Percentiles rank a stretch among this genome's conserved stretches.
These are phyloP conservation scores for Strigops habroptila DNA, from an alignment of 2,113 vertebrate genomes.

Conservation along the genomic window DNA sequence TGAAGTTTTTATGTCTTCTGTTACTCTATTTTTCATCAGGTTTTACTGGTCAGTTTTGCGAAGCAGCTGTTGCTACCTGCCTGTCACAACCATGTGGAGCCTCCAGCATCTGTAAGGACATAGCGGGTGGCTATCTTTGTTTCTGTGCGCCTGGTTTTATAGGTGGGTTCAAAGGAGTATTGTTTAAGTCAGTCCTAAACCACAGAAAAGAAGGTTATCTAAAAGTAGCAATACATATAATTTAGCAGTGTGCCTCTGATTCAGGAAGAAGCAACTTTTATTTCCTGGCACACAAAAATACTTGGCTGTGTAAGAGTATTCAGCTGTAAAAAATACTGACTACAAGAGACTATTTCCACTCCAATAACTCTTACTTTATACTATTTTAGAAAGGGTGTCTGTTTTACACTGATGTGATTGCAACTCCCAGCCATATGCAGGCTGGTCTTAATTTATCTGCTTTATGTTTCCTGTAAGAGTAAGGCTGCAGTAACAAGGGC, in stretches of 20 bases:
- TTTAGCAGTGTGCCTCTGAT: neutral
- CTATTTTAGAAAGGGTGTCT: neutral
- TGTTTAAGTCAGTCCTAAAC: neutral
- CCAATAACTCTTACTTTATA: neutral
- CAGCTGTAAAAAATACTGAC: neutral
- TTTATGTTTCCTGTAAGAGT: neutral
- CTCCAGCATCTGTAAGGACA: constrained; percentile 78
- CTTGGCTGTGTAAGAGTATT: neutral
- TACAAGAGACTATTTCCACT: neutral
- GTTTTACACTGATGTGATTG: neutral
- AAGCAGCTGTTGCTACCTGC: constrained; percentile 69
- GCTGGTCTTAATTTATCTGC: neutral
- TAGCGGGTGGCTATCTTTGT: constrained; percentile 70
- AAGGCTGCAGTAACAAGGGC: neutral
- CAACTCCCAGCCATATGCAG: neutral
- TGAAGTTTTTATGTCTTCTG: neutral
- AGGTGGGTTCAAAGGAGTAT: constrained; percentile 55
- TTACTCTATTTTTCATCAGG: constrained; percentile 59
- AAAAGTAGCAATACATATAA: neutral
- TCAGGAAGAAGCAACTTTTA: neutral
- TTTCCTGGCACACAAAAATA: neutral
- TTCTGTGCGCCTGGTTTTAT: constrained; percentile 88
- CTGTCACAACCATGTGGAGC: constrained; percentile 74
- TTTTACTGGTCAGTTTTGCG: constrained; percentile 78
- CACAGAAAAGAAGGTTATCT: neutral